phyloP scores from a whole-genome alignment of 2,797 vertebrate species.

The Dromococcyx pavoninus region DNA sequence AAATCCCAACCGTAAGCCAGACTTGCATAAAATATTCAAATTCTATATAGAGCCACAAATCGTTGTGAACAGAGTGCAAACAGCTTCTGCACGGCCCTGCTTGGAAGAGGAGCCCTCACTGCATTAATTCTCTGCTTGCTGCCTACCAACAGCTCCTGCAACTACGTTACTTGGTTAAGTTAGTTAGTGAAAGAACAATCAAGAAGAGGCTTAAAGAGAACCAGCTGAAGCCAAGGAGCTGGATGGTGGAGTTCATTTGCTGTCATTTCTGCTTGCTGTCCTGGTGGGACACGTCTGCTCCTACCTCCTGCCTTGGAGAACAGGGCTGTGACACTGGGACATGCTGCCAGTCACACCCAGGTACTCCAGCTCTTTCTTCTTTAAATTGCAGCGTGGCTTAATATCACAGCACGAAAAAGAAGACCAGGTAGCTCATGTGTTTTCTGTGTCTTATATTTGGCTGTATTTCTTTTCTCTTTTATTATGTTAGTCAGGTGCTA shows the following conservation, averaged over 20 bases:
- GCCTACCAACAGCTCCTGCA: background rate
- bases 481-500: slow-evolving; percentile 53
- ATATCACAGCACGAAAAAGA: background rate
- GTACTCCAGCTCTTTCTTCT: background rate
- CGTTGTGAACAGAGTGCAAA: background rate
- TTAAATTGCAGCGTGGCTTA: background rate
- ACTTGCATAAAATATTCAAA: background rate
- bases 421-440: background rate
- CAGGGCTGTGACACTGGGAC: background rate
- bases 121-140: background rate
- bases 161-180: background rate
- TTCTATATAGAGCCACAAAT: background rate
- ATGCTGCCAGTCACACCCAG: background rate
- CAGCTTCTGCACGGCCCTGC: background rate
- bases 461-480: slow-evolving; percentile 26
- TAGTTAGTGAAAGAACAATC: background rate
- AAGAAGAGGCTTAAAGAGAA: background rate
- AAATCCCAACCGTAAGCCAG: background rate
- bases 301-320: background rate
- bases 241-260: background rate
- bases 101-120: background rate
- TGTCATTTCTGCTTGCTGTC: background rate
- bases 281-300: background rate
- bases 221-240: background rate
- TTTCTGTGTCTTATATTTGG: background rate